Evolutionary conservation across 2,888 invertebrate species (phyloP), one percentile per base, ranked within the genome.

Genomic region (Caenorhabditis wallacei): DNA sequence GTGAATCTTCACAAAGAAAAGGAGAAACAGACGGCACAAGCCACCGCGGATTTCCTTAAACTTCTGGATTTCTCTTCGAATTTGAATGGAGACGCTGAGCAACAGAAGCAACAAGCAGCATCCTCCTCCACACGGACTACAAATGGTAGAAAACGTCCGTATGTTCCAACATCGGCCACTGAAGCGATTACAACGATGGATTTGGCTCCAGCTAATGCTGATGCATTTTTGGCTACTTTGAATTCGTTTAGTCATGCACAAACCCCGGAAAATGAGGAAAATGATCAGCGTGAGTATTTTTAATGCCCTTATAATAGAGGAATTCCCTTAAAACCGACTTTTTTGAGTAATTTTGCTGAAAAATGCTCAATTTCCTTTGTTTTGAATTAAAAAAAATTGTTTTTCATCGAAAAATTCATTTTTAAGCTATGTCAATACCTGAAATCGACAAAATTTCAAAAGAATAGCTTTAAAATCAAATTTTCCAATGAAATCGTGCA

Each of bases 181-280:
- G 76, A 76, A 20, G 66, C 72, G 5, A 80, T 72, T 2, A 66
- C 76, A 35, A 66, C 71, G 2, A 46, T 61, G 61, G 85, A 85
- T 5, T 43, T 86, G 51, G 64, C 70, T 18, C 40, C 71, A 20
- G 54, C 84, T 4, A 83, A 40, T 46, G 83, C 87, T 1, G 85
- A 86, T 26, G 72, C 80, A 11, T 75, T 86, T 13, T 63, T 87
- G 46, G 86, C 88, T 16, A 85, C 80, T 37, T 80, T 87, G 56
- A 84, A 83, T 54, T 80, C 76, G 16, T 51, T 76, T 22, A 76
- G 61, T 18, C 80, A 80, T 40, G 71, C 59, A 18, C 80, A 70
- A 56, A 81, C 69, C 13, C 68, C 57, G n/a, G 80, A 80, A 40
- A 80, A 84, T 30, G 80, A 84, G 64, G 79, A 84, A 24, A 80